These are phyloP conservation scores for Clarias batrachus DNA, from an alignment of 2,113 vertebrate genomes.

Conservation along the genomic window DNA sequence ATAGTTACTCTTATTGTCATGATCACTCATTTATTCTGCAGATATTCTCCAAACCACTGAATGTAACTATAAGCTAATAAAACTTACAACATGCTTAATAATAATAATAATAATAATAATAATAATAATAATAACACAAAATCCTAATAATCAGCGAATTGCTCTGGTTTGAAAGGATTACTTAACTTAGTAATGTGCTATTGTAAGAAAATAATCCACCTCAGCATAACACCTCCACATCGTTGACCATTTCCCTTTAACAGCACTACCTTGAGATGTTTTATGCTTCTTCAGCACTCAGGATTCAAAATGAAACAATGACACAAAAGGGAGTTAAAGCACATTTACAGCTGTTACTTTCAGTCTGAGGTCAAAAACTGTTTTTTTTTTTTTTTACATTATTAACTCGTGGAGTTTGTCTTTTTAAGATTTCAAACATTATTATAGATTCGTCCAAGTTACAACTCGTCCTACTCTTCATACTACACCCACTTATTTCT, in stretches of 20 bases:
- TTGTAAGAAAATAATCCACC: neutral
- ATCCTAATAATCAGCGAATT: neutral
- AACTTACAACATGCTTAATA: neutral
- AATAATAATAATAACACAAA: neutral
- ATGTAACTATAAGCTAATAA: neutral
- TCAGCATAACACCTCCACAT: neutral
- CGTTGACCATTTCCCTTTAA: no score
- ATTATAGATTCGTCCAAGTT: neutral
- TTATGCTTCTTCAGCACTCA: neutral
- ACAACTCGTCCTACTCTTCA: neutral
- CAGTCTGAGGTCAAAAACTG: neutral
- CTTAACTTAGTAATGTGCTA: neutral
- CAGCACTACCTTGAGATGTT: neutral
- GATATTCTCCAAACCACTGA: neutral
- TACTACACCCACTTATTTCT: neutral
- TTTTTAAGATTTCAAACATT: neutral
- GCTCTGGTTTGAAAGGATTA: neutral
- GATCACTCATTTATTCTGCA: neutral
- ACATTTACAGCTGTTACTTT: neutral
- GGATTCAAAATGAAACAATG: slow-evolving; percentile 8
- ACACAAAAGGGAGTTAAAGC: neutral
- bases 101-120: no score
- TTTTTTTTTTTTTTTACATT: neutral
- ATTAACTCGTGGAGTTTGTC: neutral
- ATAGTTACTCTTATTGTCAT: neutral